These are phyloP conservation scores for Meteorus colon DNA, from an alignment of 2,888 invertebrate genomes.

Conservation along the genomic window DNA sequence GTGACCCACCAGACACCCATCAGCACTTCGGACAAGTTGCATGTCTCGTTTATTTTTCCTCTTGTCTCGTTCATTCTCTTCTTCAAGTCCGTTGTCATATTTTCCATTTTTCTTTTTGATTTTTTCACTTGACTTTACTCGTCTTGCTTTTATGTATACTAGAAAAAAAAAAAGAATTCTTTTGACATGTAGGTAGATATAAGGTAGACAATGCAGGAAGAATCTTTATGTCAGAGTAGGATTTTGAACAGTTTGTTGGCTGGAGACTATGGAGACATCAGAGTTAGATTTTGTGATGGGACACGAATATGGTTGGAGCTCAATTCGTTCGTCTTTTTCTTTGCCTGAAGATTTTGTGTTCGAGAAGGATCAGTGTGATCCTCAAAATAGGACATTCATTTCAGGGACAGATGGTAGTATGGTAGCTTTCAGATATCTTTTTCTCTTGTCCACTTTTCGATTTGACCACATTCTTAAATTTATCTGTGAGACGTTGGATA, in stretches of 20 bases:
- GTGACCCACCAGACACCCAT: conserved; percentile 69
- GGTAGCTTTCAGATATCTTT: conserved; percentile 5
- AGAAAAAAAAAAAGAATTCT: neutral
- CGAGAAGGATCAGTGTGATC: neutral
- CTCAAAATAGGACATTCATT: conserved; percentile 3
- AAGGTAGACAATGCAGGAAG: neutral
- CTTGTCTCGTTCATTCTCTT: conserved; percentile 6
- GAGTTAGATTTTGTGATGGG: conserved; percentile 1
- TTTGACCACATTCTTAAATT: conserved; percentile 16
- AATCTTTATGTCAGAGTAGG: neutral
- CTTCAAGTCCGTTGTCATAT: conserved; percentile 8
- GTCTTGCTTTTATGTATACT: neutral
- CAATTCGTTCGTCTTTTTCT: neutral
- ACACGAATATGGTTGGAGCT: neutral
- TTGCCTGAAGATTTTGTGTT: neutral
- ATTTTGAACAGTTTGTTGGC: neutral
- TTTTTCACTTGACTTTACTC: neutral
- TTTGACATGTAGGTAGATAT: neutral
- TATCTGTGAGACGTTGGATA: neutral
- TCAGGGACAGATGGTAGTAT: conserved; percentile 12
- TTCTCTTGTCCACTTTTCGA: conserved; percentile 6
- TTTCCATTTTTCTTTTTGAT: conserved; percentile 20
- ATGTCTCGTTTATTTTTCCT: conserved; percentile 48
- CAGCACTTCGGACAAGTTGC: conserved; percentile 60
- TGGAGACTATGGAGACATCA: neutral